Base-by-base conservation (phyloP, 2,888 invertebrate species). In the Melanostoma scalare region DNA sequence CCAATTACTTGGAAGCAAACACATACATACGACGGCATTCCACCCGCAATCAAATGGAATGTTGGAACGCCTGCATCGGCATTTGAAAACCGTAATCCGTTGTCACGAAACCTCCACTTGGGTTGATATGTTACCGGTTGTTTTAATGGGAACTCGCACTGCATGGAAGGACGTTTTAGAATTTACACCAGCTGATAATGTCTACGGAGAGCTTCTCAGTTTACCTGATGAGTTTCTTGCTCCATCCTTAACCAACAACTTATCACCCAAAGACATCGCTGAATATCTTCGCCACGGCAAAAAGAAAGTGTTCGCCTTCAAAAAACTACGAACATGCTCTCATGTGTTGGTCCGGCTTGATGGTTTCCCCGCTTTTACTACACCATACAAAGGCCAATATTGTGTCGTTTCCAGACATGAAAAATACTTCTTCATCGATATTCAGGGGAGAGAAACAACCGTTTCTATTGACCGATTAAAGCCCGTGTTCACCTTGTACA, bases 31-130 rank as follows among this genome's bases (percentile, higher is more conserved):
- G 3, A 65, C 42, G n/a, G 9, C 33, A 33, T 53, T 65, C 42
- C 20, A 40, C 35, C 46, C 46, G 1, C 50, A 50, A 9, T 38
- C 48, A 50, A 63, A 63, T 38, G 63, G 63, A 3, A 63, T 63
- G 63, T 50, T 63, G 2, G 63, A 63, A 20, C 48, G 63, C 9
- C 20, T 63, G 4, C 63, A 63, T n/a, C 48, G 63, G 20, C 63
- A 63, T 38, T 36, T 63, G 2, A 10, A 63, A 9, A 50, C 63
- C 9, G 36, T 9, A 5, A 63, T 63, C 20, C 36, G 48, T 2
- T 63, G 61, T 31, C 35, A 60, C n/a, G 60, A 60, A 60, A 60
- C 10, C 6, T 20, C 40, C 1, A 5, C 56, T n/a, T 58, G 58
- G 42, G n/a, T 58, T 9, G 58, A 42, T 31, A 58, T 42, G 30